Base-by-base conservation (phyloP, 2,113 vertebrate genomes). In the Aythya baeri region DNA sequence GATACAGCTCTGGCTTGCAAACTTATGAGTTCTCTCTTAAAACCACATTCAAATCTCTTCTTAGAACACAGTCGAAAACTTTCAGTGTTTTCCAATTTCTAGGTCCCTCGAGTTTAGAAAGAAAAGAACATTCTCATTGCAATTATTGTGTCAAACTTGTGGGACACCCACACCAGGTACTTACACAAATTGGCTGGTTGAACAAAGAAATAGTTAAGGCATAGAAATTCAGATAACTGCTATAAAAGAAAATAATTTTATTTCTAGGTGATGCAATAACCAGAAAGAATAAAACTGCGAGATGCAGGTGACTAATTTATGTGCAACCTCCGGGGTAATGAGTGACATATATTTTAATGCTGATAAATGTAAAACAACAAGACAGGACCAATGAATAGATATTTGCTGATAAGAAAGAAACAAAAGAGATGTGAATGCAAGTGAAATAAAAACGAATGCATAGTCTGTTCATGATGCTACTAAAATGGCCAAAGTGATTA, bases 301-400 rank as follows among this genome's bases (percentile, higher is more conserved):
- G 23, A 66, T 36, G 26, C 38, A 66, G 32, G 17, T 65, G 38
- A 57, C 38, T 54, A 59, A 82, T 78, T 89, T 77, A 61, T 27
- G 9, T 77, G 52, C 17, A 90, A 71, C 7, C 41, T n/a, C 46
- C 11, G 59, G 52, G 44, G 68, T 46, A 86, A 91, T 8, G 17
- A 68, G 26, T 27, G 67, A 61, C 78, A 73, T 17, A 14, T 5
- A 50, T 90, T 93, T 77, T 55, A 80, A 86, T 59, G 67, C 76
- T 88, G 36, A 80, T 80, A 65, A 72, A 73, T 55, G 44, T 68
- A 58, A 62, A 88, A 83, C 52, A 67, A 63, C 1, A 25, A 77
- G 72, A 54, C 44, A 80, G 65, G 65, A 83, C 17, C 50, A 74
- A 90, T 81, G 63, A 88, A 83, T 66, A 96, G 76, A 32, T 94